Conservation (phyloP, 2,888 invertebrate genomes). For the Orthosia incerta region DNA sequence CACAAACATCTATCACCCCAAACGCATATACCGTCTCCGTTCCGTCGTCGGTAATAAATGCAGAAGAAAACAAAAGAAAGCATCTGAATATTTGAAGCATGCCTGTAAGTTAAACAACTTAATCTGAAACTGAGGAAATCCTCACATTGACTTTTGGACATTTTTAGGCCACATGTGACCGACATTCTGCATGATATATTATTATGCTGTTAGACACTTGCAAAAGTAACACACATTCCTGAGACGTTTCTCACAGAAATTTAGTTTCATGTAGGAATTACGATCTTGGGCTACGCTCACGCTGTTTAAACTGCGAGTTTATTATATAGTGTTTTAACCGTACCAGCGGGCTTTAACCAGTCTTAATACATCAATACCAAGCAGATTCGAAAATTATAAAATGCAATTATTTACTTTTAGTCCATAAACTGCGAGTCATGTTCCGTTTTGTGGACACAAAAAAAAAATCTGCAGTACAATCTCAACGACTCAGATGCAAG, state of each 20-base stretch:
- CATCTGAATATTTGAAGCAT: too few species aligned
- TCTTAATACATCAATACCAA: not conserved
- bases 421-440: not conserved
- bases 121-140: not conserved
- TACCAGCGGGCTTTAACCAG: not conserved
- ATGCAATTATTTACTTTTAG: not conserved
- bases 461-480: constrained; percentile 36
- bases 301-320: not conserved
- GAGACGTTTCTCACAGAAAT: not conserved
- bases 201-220: not conserved
- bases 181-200: constrained; percentile 9
- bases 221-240: not conserved
- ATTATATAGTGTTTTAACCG: not conserved
- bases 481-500: constrained; percentile 40
- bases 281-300: not conserved
- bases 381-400: not conserved
- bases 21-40: too few species aligned
- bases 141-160: constrained; percentile 15
- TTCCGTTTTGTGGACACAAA: constrained; percentile 17
- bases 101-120: not conserved
- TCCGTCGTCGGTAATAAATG: too few species aligned
- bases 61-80: not conserved
- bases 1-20: too few species aligned
- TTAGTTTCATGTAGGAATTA: constrained; percentile 2
- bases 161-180: constrained; percentile 12